Evolutionary conservation across 1,140 invertebrate species (phyloP), one percentile per base, ranked within the genome.

Genomic region (Hylaeus volcanicus): DNA sequence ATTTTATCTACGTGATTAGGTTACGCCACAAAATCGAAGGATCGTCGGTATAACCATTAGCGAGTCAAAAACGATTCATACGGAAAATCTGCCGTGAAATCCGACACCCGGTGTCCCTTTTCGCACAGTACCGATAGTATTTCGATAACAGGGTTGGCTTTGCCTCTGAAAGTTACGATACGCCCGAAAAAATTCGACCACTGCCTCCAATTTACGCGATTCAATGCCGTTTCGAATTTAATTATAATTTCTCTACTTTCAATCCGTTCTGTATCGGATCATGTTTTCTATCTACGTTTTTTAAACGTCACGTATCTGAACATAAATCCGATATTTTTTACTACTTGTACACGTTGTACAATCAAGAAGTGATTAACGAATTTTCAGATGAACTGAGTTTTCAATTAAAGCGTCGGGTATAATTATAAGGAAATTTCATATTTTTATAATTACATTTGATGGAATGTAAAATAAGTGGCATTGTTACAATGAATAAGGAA

Each of bases 61-160:
- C 58, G 71, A 83, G 64, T 82, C 75, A 78, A 86, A 86, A 85
- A 85, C 83, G 79, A 85, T 85, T 85, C 74, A 70, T 74, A 78
- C 83, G 79, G 61, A 74, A 85, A 86, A 85, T 82, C 79, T 70
- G 60, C 64, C 69, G 58, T 66, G 78, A 86, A 84, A 86, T 85
- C 9, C 64, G 79, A 86, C 58, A 60, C 83, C 69, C 5, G 55
- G 65, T 71, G 78, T 86, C 70, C 55, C 70, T 53, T 85, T 85
- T 76, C 81, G 53, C 45, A 53, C 70, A 43, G 39, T 56, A 63
- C 55, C 75, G 72, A 66, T 83, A 65, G 70, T 63, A 73, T 83
- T 79, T 84, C 81, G 64, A 72, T n/a, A 71, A 69, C 63, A 60
- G 26, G 43, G 66, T 68, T 61, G 58, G 71, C 77, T 78, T 78